These are phyloP conservation scores for Pandemis corylana DNA, from an alignment of 2,888 invertebrate genomes.

Conservation along the genomic window DNA sequence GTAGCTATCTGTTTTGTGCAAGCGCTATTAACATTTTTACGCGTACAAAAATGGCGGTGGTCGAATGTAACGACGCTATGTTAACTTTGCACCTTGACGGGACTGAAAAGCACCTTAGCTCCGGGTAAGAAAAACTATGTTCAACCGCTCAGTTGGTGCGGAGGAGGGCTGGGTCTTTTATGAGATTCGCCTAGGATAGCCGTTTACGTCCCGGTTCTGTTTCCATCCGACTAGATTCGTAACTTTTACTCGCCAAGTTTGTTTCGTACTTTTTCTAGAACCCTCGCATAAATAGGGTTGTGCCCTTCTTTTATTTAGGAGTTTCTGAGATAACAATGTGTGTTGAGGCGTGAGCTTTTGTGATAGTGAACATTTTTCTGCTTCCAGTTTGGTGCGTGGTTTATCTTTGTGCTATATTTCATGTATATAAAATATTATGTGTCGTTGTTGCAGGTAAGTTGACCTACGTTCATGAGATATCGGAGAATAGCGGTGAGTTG, in stretches of 20 bases:
- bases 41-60: constrained; percentile 75
- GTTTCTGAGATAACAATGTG: constrained; percentile 23
- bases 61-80: constrained; percentile 59
- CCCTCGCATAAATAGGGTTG: constrained; percentile 32
- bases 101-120: constrained; percentile 55
- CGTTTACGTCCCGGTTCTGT: constrained; percentile 72
- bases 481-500: not conserved
- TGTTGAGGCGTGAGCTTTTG: constrained; percentile 28
- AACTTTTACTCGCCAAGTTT: constrained; percentile 73
- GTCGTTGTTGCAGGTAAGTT: not conserved
- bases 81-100: constrained; percentile 45
- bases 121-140: constrained; percentile 51
- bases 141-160: constrained; percentile 48
- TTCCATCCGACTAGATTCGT: constrained; percentile 66
- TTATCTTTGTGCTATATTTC: not conserved
- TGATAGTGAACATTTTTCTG: constrained; percentile 39
- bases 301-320: constrained; percentile 22
- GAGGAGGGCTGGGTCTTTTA: constrained; percentile 60
- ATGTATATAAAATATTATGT: not conserved
- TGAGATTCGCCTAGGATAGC: constrained; percentile 73
- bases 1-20: constrained; percentile 45
- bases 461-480: not conserved
- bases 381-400: not conserved
- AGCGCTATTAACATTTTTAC: constrained; percentile 78
- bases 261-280: constrained; percentile 29